Conservation (phyloP, 2,113 vertebrate species). For the Pteronura brasiliensis region DNA sequence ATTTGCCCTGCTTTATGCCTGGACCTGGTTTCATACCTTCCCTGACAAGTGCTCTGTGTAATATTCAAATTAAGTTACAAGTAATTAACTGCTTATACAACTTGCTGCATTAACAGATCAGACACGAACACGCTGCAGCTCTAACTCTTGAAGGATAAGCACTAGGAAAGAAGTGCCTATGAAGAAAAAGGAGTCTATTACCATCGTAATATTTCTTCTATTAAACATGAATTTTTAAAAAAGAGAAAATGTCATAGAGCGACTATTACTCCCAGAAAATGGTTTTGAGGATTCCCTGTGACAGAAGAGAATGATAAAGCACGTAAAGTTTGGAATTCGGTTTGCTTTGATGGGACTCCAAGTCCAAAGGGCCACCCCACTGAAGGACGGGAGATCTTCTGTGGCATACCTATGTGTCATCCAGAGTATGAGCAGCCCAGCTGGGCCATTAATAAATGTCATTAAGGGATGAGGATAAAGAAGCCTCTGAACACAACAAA, state of each 20-base stretch:
- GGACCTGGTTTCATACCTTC: conserved; percentile 33
- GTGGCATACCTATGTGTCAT: not conserved
- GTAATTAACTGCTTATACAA: conserved; percentile 69
- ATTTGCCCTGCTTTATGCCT: conserved; percentile 67
- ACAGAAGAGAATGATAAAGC: not conserved
- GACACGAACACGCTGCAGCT: conserved; percentile 61
- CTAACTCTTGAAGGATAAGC: conserved; percentile 58
- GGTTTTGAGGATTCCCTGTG: not conserved
- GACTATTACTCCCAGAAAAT: conserved; percentile 1
- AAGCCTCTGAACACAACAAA: not conserved
- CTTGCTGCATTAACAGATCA: conserved; percentile 46
- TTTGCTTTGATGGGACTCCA: conserved; percentile 1
- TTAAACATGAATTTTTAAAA: not conserved
- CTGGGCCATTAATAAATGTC: not conserved
- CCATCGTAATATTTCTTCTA: conserved; percentile 66
- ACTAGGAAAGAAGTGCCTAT: conserved; percentile 57
- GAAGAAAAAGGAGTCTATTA: conserved; percentile 61
- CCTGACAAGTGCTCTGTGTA: conserved; percentile 55
- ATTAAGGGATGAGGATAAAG: not conserved
- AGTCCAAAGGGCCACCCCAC: not conserved
- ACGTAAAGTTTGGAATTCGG: not conserved
- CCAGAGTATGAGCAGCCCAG: not conserved
- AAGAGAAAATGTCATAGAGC: not conserved
- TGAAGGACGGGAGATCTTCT: not conserved
- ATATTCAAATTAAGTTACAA: conserved; percentile 57